A percentile compares a stretch with the other conserved stretches of the same genome.
Conservation (phyloP, 2,888 invertebrate genomes). For the Machimus atricapillus region DNA sequence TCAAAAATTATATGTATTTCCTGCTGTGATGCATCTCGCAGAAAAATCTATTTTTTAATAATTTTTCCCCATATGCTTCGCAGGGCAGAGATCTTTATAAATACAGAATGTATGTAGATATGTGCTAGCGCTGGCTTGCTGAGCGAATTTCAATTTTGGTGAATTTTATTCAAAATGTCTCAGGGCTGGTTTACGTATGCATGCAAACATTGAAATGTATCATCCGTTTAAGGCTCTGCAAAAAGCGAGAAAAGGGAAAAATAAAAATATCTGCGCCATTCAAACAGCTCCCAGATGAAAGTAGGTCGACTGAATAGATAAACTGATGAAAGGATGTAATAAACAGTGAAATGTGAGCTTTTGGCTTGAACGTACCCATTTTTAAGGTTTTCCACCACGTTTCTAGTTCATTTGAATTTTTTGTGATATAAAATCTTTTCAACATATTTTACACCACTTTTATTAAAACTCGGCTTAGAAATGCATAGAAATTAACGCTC, state of each 20-base stretch:
- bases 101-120: background rate
- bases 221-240: background rate
- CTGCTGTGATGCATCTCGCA: background rate
- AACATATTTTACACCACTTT: background rate
- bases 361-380: background rate
- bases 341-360: background rate
- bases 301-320: slow-evolving; percentile 29
- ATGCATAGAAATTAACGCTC: background rate
- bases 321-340: background rate
- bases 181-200: background rate
- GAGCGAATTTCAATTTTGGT: slow-evolving; percentile 6
- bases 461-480: background rate
- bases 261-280: background rate
- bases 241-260: background rate
- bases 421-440: background rate
- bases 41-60: background rate
- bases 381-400: background rate
- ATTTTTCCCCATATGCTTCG: background rate
- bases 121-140: background rate
- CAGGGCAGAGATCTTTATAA: background rate
- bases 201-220: background rate
- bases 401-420: background rate
- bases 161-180: slow-evolving; percentile 7
- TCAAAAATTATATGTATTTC: background rate
- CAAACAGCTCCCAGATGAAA: background rate